A percentile compares a stretch with the other conserved stretches of the same genome.
These are phyloP conservation scores for Limanda limanda DNA, from an alignment of 2,113 vertebrate genomes.

Conservation along the genomic window DNA sequence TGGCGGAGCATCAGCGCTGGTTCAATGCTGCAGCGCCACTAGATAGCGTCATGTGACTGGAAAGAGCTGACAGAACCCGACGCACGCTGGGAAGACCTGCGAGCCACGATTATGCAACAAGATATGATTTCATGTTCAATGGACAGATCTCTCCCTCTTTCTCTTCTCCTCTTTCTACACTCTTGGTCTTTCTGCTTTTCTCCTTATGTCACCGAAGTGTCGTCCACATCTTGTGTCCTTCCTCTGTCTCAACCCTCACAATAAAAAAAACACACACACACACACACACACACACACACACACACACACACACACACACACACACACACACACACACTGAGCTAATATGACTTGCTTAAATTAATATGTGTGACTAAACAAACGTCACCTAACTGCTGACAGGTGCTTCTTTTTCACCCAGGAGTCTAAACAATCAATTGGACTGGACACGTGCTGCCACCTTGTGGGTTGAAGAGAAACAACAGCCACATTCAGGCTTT, in stretches of 20 bases:
- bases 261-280: not conserved
- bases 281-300: not conserved
- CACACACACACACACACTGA: not conserved
- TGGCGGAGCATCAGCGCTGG: conserved; percentile 47
- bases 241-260: not conserved
- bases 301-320: not conserved
- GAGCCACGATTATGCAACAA: conserved; percentile 65
- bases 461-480: conserved; percentile 44
- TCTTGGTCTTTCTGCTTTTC: not conserved
- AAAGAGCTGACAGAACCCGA: conserved; percentile 31
- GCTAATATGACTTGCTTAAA: conserved; percentile 16
- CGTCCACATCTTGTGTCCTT: not conserved
- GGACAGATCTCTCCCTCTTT: conserved; percentile 3
- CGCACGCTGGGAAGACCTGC: conserved; percentile 57
- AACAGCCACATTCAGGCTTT: not conserved
- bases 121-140: conserved; percentile 69
- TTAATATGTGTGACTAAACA: conserved; percentile 3
- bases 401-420: not conserved
- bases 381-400: conserved; percentile 19
- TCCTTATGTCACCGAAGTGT: not conserved
- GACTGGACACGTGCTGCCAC: conserved; percentile 49
- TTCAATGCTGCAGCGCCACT: conserved; percentile 39
- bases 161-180: not conserved
- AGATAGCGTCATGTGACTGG: conserved; percentile 62
- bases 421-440: not conserved